These are phyloP conservation scores for Delphinapterus leucas DNA, from an alignment of 2,113 vertebrate genomes.

Conservation along the genomic window DNA sequence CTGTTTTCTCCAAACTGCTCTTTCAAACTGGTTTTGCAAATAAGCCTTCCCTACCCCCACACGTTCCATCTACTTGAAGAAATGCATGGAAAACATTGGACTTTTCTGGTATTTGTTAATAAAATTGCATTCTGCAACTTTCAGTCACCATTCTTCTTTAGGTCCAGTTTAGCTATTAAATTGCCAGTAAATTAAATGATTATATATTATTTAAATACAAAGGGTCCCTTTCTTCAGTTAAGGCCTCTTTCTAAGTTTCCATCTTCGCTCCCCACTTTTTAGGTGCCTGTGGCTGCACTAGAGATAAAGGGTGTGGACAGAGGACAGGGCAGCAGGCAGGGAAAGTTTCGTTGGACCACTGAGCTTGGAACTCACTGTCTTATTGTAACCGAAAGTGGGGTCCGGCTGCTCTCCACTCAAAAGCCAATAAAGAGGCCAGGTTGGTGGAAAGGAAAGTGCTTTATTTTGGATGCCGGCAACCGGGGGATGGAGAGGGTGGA, in stretches of 20 bases:
- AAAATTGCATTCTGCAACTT: background rate
- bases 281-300: background rate
- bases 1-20: background rate
- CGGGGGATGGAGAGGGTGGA: too few species aligned
- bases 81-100: background rate
- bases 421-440: too few species aligned
- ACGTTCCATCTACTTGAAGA: background rate
- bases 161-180: background rate
- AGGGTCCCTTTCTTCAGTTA: background rate
- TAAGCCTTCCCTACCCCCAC: background rate
- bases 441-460: too few species aligned
- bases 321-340: background rate
- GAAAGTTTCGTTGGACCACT: background rate
- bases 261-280: background rate
- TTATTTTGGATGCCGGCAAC: too few species aligned
- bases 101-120: background rate
- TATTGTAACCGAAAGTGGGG: too few species aligned
- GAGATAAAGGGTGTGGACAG: background rate
- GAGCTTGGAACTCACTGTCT: background rate
- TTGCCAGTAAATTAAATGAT: background rate
- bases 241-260: background rate
- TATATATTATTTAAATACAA: background rate
- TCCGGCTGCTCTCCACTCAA: too few species aligned
- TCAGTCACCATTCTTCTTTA: background rate
- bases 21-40: background rate